Evolutionary conservation across 2,797 vertebrate species (phyloP).

Genomic region (Acanthis flammea): DNA sequence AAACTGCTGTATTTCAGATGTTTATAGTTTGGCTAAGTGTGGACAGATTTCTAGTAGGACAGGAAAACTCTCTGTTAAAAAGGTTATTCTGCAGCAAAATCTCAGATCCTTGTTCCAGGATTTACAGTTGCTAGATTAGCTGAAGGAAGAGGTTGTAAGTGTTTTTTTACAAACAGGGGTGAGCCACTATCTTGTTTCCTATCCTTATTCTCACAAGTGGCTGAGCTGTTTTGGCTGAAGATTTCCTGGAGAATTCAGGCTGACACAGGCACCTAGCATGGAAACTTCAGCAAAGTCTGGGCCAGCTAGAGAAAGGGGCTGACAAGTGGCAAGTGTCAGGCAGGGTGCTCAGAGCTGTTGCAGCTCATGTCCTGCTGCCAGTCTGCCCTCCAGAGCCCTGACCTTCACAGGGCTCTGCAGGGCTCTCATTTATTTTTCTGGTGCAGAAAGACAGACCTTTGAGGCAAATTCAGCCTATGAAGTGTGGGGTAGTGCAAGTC

Average conservation of each 20-base stretch:
- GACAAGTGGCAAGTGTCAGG: not conserved
- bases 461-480: not conserved
- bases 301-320: not conserved
- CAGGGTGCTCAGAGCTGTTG: not conserved
- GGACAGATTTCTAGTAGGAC: slow-evolving; percentile 49
- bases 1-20: slow-evolving; percentile 42
- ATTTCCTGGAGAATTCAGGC: not conserved
- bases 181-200: slow-evolving; percentile 17
- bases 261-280: slow-evolving; percentile 4
- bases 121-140: slow-evolving; percentile 31
- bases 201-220: not conserved
- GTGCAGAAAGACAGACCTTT: not conserved
- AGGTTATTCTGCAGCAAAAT: slow-evolving; percentile 45
- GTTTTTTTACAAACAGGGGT: not conserved
- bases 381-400: not conserved
- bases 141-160: slow-evolving; percentile 30
- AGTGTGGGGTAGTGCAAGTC: not conserved
- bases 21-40: slow-evolving; percentile 18
- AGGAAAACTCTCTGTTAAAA: slow-evolving; percentile 49
- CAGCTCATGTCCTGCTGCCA: not conserved
- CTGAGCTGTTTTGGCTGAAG: not conserved
- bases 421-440: not conserved
- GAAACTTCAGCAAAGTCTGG: not conserved
- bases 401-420: not conserved
- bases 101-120: slow-evolving; percentile 19